A percentile compares a stretch with the other conserved stretches of the same genome.
These are phyloP conservation scores for Folsomia candida DNA, from an alignment of 2,888 invertebrate genomes.

Conservation along the genomic window DNA sequence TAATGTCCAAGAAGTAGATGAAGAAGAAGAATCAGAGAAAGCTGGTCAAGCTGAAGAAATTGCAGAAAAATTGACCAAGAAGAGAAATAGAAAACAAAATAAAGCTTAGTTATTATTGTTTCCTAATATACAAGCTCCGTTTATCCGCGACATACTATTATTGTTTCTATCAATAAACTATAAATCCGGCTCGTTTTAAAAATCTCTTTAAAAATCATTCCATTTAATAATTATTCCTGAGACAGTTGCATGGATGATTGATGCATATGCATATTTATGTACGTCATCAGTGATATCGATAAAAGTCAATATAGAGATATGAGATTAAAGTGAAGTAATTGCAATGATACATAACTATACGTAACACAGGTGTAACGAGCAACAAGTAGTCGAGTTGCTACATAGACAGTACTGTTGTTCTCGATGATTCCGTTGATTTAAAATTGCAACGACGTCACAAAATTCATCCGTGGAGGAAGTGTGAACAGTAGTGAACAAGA, in stretches of 20 bases:
- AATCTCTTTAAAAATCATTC: not conserved
- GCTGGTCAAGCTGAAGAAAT: slow-evolving; percentile 13
- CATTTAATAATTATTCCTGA: not conserved
- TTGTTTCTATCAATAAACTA: too few relatives aligned
- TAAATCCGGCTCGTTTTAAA: not conserved
- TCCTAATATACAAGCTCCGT: not conserved
- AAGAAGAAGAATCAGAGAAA: slow-evolving; percentile 33
- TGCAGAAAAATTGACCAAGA: slow-evolving; percentile 1
- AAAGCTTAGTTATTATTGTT: too few relatives aligned
- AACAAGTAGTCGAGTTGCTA: too few relatives aligned
- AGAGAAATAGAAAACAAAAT: slow-evolving; percentile 5
- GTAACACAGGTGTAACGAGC: too few relatives aligned
- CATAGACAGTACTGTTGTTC: too few relatives aligned
- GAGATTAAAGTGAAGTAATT: not conserved
- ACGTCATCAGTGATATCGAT: not conserved
- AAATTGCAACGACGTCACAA: too few relatives aligned
- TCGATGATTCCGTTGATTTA: too few relatives aligned
- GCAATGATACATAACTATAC: too few relatives aligned
- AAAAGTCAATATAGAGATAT: not conserved
- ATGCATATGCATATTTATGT: not conserved
- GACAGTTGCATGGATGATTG: not conserved
- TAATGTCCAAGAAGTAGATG: not conserved
- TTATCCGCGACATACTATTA: not conserved
- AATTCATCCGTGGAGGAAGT: too few relatives aligned
- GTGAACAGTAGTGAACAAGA: too few relatives aligned